These are phyloP conservation scores for Halcyon leucocephala DNA, from an alignment of 2,797 vertebrate species.

Conservation along the genomic window DNA sequence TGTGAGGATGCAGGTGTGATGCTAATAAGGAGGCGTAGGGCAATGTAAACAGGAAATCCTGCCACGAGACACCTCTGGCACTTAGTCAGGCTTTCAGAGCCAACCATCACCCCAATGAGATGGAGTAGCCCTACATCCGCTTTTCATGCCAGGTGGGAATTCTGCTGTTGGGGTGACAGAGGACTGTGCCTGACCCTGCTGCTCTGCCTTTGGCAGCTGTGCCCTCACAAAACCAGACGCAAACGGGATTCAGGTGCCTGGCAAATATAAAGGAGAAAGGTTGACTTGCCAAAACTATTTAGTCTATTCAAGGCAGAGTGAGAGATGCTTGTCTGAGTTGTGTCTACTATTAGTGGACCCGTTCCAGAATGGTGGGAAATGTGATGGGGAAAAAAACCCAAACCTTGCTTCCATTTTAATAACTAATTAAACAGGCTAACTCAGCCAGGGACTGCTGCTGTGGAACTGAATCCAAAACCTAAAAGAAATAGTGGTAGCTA, in stretches of 20 bases:
- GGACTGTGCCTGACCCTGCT: neutral
- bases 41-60: slow-evolving; percentile 56
- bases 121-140: neutral
- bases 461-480: slow-evolving; percentile 18
- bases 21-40: neutral
- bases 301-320: neutral
- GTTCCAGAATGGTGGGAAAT: slow-evolving; percentile 45
- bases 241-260: neutral
- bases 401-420: slow-evolving; percentile 27
- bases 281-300: slow-evolving; percentile 27
- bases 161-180: rapidly evolving
- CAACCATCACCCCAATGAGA: neutral
- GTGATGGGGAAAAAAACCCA: neutral
- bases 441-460: neutral
- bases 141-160: neutral
- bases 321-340: slow-evolving; percentile 20
- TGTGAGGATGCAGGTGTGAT: neutral
- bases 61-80: neutral
- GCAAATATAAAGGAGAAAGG: neutral
- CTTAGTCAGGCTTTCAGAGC: neutral
- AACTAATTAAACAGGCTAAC: slow-evolving; percentile 50
- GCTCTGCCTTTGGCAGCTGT: neutral
- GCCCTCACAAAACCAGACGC: neutral
- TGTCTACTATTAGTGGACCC: slow-evolving; percentile 37
- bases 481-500: neutral